Evolutionary conservation across 2,797 vertebrate species (phyloP).

Genomic region (Channallabes apus): DNA sequence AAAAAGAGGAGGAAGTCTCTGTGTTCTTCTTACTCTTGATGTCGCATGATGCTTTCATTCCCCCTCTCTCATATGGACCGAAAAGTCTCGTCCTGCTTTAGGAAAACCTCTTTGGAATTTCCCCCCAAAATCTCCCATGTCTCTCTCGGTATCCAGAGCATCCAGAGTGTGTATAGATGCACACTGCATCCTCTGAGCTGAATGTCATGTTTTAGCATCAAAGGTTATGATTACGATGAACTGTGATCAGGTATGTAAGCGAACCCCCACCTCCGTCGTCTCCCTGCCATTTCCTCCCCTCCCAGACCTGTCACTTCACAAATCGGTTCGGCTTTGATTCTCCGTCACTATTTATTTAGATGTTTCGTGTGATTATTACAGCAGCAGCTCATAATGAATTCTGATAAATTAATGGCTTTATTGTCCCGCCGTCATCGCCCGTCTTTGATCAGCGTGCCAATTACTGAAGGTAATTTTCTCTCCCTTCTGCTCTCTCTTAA

Average conservation of each 20-base stretch:
- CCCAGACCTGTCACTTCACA: constrained; percentile 59
- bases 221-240: constrained; percentile 68
- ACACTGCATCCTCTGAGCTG: background rate
- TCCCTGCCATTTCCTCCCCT: background rate
- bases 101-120: too few relatives aligned
- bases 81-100: too few relatives aligned
- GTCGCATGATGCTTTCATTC: too few relatives aligned
- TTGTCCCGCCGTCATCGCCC: constrained; percentile 75
- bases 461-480: constrained; percentile 90
- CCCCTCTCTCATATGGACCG: too few relatives aligned
- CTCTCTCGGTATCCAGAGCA: background rate
- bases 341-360: constrained; percentile 74
- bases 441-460: constrained; percentile 93
- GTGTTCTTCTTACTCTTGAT: too few relatives aligned
- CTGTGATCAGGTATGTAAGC: constrained; percentile 65
- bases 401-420: constrained; percentile 80
- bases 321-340: constrained; percentile 72
- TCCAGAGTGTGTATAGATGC: background rate
- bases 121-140: background rate
- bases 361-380: constrained; percentile 68
- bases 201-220: constrained; percentile 66
- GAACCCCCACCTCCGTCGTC: constrained; percentile 51
- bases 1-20: too few relatives aligned
- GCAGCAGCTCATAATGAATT: constrained; percentile 74
- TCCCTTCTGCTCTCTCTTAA: constrained; percentile 76